Conservation (phyloP, 2,888 invertebrate species). For the Macrosiphum euphorbiae region DNA sequence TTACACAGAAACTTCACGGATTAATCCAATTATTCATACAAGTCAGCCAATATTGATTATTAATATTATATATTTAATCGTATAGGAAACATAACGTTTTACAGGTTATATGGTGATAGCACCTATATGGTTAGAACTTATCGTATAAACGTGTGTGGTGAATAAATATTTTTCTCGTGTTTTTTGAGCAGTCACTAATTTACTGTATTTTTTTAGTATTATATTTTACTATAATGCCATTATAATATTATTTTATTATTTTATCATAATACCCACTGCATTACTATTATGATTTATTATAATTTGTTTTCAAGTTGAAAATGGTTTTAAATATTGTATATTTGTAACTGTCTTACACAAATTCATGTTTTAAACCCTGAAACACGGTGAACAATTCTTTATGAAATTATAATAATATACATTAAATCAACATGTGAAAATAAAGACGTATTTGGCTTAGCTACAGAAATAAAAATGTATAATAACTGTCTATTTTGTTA, state of each 20-base stretch:
- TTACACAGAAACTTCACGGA: not conserved
- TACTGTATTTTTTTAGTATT: not conserved
- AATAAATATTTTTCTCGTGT: not conserved
- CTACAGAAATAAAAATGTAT: slow-evolving; percentile 4
- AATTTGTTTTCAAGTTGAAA: not conserved
- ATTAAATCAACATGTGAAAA: not conserved
- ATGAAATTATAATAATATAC: not conserved
- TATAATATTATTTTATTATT: not conserved
- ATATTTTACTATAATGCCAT: not conserved
- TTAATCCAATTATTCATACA: not conserved
- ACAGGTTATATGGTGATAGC: not conserved
- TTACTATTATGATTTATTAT: not conserved
- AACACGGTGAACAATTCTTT: not conserved
- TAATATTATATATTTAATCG: not conserved
- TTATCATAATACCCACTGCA: not conserved
- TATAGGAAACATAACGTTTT: not conserved
- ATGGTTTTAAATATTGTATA: too few relatives aligned
- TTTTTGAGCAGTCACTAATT: not conserved
- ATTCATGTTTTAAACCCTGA: not conserved
- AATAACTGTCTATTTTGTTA: not conserved
- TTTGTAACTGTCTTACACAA: not conserved
- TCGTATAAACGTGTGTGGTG: not conserved
- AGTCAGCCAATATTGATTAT: not conserved
- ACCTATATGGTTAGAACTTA: not conserved
- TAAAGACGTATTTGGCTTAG: not conserved